Evolutionary conservation across 2,113 vertebrate species (phyloP), one percentile per base, ranked within the genome.

Genomic region (Sardina pilchardus): DNA sequence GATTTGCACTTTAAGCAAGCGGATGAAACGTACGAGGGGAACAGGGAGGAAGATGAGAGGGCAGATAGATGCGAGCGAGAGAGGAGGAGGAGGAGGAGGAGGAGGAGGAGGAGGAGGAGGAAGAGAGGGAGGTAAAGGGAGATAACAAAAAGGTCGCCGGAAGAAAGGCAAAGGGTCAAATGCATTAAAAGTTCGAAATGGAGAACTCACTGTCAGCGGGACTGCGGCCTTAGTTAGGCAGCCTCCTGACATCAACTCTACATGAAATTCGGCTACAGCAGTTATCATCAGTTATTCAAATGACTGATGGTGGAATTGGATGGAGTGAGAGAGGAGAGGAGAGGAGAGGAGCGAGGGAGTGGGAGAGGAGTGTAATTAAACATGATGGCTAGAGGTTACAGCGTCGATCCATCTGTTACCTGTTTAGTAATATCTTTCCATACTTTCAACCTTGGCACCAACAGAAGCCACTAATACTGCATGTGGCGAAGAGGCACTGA

Each of bases 101-200:
- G n/a, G n/a, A n/a, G n/a, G n/a, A n/a, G 17, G 53, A 56, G 53
- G 53, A 14, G 4, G 53, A 59, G 17, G 53, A 21, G 53, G n/a
- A 71, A 71, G 63, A 14, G 63, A 71, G n/a, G 30, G 26, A 34
- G n/a, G 63, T 26, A 34, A 4, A 14, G 63, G 26, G n/a, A 30
- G 63, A 34, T 26, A 14, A 30, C 30, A 67, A 78, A 34, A 78
- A 78, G 71, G 34, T 17, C 12, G 71, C 10, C 8, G 34, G 14
- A 34, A 78, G 30, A 78, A 78, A 78, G 71, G 30, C 26, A 78
- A 12, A 78, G 30, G 71, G 71, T 78, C 71, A 78, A 30, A 34
- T 78, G 34, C 71, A 78, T 78, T 78, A 78, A 78, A 78, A 78
- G 71, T 78, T 78, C 14, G 30, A 78, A 34, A 78, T 78, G 71